Percentiles rank a stretch among this genome's conserved stretches.
Conservation (phyloP, 2,888 invertebrate genomes). For the Fissipunctia ypsillon region DNA sequence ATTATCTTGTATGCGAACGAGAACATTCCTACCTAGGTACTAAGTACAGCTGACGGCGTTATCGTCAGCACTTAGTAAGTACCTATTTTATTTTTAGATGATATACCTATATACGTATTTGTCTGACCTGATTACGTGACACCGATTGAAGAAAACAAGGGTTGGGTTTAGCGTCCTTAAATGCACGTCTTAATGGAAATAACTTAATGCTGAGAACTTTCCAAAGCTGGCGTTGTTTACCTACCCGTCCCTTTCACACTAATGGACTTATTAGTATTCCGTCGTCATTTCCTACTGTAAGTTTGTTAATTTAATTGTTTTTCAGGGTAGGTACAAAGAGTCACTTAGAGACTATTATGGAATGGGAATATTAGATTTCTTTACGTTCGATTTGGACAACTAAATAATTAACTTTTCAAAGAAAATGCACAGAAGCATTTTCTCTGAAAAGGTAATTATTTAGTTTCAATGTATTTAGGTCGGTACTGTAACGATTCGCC, state of each 20-base stretch:
- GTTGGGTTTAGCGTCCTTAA: conserved; percentile 18
- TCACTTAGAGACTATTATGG: neutral
- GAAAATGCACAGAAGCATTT: too few species aligned
- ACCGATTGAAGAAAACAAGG: neutral
- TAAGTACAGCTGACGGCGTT: too few species aligned
- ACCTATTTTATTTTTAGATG: neutral
- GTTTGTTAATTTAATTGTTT: conserved; percentile 26
- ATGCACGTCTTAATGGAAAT: conserved; percentile 24
- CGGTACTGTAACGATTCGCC: too few species aligned
- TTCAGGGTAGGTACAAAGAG: conserved; percentile 20
- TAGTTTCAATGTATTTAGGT: neutral
- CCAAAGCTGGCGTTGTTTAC: conserved; percentile 35
- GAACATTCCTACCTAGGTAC: neutral
- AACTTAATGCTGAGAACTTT: conserved; percentile 15
- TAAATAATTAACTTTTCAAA: too few species aligned
- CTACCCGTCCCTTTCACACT: conserved; percentile 17
- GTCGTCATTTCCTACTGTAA: conserved; percentile 23
- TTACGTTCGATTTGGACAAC: neutral
- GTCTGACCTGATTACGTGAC: neutral
- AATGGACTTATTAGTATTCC: conserved; percentile 39
- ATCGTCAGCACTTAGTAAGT: neutral
- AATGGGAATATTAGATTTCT: neutral
- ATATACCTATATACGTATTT: neutral
- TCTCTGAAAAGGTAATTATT: neutral
- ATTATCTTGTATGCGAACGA: neutral